Percentiles rank a stretch among this genome's conserved stretches.
Evolutionary conservation across 2,888 invertebrate species (phyloP).

Genomic region (Pristionchus exspectatus): DNA sequence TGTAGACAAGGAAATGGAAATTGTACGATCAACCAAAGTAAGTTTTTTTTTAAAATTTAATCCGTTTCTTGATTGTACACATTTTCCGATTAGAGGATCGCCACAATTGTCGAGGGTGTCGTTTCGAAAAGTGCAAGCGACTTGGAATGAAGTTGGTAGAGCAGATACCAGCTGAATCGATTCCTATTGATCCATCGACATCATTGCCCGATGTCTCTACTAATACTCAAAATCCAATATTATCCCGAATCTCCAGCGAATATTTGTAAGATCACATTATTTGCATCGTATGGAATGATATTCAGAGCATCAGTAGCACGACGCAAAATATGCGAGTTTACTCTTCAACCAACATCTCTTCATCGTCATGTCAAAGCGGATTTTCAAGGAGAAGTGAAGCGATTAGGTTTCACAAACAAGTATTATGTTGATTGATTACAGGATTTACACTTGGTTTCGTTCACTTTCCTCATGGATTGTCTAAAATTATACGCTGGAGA

Average conservation of each 20-base stretch:
- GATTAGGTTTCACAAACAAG: too few species aligned
- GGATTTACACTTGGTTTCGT: not conserved
- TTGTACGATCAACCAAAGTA: not conserved
- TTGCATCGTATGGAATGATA: not conserved
- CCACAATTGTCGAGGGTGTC: slow-evolving; percentile 11
- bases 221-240: not conserved
- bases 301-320: slow-evolving; percentile 31
- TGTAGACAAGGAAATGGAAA: slow-evolving; percentile 29
- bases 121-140: not conserved
- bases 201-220: not conserved
- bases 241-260: not conserved
- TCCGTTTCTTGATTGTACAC: not conserved
- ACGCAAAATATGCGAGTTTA: not conserved
- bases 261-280: not conserved
- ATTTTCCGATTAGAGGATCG: not conserved
- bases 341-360: not conserved
- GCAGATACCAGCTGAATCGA: not conserved
- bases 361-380: slow-evolving; percentile 9
- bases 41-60: not conserved
- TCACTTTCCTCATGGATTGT: not conserved
- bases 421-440: not conserved
- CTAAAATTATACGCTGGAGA: not conserved
- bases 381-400: not conserved
- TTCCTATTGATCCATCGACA: not conserved
- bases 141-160: not conserved